A percentile compares a stretch with the other conserved stretches of the same genome.
phyloP scores from a whole-genome alignment of 2,113 vertebrate species.

The Chunga burmeisteri region DNA sequence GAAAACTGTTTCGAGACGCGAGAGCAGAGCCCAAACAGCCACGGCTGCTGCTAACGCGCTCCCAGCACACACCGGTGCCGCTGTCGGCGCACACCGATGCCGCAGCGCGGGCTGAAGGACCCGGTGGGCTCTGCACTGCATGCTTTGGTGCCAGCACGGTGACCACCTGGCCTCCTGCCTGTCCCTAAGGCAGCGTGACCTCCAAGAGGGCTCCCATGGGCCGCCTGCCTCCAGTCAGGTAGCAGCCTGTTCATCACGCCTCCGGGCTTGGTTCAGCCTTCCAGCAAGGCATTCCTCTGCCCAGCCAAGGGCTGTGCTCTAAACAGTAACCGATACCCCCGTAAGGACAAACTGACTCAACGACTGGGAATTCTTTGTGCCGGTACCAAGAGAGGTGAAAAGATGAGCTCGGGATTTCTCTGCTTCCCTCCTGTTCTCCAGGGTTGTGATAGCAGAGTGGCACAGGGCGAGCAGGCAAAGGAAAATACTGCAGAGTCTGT shows the following conservation, averaged over 20 bases:
- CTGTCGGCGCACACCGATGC: background rate
- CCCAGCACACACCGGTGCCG: background rate
- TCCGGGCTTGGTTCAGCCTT: background rate
- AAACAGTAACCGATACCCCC: background rate
- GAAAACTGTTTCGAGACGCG: background rate
- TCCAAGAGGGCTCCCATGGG: fast-evolving
- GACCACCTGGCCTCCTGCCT: background rate
- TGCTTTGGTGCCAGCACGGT: fast-evolving
- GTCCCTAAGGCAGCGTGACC: background rate
- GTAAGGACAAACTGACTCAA: background rate
- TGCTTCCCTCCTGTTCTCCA: background rate
- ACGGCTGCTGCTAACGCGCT: fast-evolving
- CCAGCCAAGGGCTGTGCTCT: background rate
- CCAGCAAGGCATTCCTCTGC: background rate
- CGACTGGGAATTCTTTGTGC: background rate
- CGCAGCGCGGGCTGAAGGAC: background rate
- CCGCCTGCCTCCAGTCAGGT: background rate
- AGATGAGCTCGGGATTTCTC: background rate
- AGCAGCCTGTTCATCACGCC: background rate
- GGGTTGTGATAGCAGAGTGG: background rate
- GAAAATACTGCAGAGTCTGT: fast-evolving
- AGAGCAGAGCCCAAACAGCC: background rate
- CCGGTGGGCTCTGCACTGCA: fast-evolving
- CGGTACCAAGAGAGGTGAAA: background rate
- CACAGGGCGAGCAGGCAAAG: background rate